These are phyloP conservation scores for Tyrannus savana DNA, from an alignment of 2,113 vertebrate species.

Conservation along the genomic window DNA sequence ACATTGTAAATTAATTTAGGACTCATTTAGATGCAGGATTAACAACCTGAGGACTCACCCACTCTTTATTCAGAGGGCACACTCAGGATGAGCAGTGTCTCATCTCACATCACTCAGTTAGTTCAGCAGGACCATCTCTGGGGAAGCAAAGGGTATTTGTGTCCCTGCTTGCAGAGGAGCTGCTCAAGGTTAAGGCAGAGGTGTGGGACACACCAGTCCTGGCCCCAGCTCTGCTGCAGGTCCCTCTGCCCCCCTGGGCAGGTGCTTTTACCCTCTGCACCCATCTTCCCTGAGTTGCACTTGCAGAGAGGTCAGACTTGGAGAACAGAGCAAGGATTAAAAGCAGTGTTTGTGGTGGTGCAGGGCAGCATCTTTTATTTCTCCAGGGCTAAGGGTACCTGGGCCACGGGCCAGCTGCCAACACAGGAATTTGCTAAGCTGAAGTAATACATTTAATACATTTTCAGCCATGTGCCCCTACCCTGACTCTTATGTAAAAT, in stretches of 20 bases:
- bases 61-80: constrained; percentile 6
- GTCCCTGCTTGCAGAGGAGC: background rate
- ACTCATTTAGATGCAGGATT: constrained; percentile 47
- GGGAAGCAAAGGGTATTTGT: background rate
- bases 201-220: background rate
- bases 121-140: background rate
- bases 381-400: background rate
- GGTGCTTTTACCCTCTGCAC: background rate
- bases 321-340: background rate
- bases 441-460: background rate
- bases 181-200: background rate
- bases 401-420: background rate
- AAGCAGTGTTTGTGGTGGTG: background rate
- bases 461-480: background rate
- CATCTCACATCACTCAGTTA: background rate
- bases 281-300: background rate
- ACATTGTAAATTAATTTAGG: constrained; percentile 32
- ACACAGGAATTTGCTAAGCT: background rate
- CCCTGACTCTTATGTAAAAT: background rate
- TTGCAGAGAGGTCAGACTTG: background rate
- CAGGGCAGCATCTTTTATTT: background rate
- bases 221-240: background rate
- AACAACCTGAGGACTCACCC: constrained; percentile 22
- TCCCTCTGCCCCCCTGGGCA: background rate
- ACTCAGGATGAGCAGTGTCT: background rate